Conservation (phyloP, 2,888 invertebrate species). For the Stramonita haemastoma region DNA sequence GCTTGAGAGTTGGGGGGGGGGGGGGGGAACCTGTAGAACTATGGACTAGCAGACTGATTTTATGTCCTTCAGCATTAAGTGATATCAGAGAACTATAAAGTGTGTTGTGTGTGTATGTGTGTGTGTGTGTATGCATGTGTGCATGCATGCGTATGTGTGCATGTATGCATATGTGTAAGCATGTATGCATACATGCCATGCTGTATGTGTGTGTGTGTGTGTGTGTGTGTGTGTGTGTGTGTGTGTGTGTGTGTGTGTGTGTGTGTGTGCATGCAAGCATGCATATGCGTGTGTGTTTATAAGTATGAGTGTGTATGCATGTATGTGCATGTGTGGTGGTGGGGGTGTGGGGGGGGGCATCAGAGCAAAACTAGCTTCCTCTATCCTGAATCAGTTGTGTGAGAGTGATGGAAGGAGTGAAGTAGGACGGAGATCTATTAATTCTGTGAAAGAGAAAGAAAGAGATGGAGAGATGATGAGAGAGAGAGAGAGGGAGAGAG, state of each 20-base stretch:
- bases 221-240: not conserved
- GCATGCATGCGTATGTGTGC: not conserved
- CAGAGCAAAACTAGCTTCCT: too few relatives aligned
- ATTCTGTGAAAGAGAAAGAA: too few relatives aligned
- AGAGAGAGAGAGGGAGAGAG: constrained; percentile 31
- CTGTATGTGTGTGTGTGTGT: not conserved
- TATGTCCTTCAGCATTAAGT: not conserved
- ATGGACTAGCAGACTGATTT: not conserved
- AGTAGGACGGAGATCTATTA: too few relatives aligned
- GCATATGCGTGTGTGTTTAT: not conserved
- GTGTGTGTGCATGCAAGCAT: not conserved
- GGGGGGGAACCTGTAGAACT: too few relatives aligned
- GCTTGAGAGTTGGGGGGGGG: too few relatives aligned
- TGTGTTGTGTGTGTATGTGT: not conserved
- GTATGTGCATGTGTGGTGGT: not conserved
- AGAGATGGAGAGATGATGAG: constrained; percentile 10
- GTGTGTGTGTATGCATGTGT: not conserved
- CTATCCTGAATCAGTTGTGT: too few relatives aligned
- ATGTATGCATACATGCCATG: not conserved
- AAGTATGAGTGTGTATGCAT: not conserved
- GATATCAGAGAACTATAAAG: not conserved
- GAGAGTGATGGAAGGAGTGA: too few relatives aligned
- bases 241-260: not conserved
- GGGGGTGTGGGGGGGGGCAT: not conserved
- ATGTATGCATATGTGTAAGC: not conserved